Base-by-base conservation (phyloP, 2,797 vertebrate species). In the Acrossocheilus fasciatus region DNA sequence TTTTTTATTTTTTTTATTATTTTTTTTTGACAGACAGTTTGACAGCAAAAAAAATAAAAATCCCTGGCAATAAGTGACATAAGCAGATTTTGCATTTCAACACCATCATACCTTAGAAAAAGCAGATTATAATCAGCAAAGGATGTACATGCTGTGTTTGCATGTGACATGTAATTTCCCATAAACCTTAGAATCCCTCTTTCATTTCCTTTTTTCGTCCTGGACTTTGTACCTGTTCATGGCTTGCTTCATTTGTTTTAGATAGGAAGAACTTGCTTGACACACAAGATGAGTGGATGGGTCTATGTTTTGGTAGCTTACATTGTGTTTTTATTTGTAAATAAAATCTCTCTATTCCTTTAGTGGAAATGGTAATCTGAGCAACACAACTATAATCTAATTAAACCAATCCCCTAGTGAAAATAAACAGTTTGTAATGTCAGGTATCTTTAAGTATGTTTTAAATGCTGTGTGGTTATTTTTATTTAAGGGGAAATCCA, bases 141-240 rank as follows among this genome's bases (percentile, higher is more conserved):
- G 15, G 15, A 54, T 64, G 79, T 84, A 80, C 10, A 50, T n/a
- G 66, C 20, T 45, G 26, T 77, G 73, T 77, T 68, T 78, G 45
- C 74, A 78, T 50, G 59, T 69, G 57, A 47, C 45, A 17, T 52
- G 30, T 76, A 54, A 72, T 73, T 86, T 89, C 69, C 83, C 36
- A 78, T 75, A 87, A 86, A 54, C 17, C 66, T n/a, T 39, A 59
- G 6, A 86, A 8, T 26, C 18, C 36, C 7, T 69, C 30, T 89
- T 79, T 87, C 62, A 90, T 91, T 92, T 94, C 92, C 91, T 91
- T 83, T 87, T 87, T 62, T 78, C 34, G 12, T 59, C 4, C 41
- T 89, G 93, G 93, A 95, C 94, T 94, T 95, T 94, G 94, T 83
- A 57, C 95, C 86, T 74, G 52, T 36, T 0, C 1, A 10, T 59